Evolutionary conservation across 1,140 invertebrate genomes (phyloP), one percentile per base, ranked within the genome.

Genomic region (Drosophila albomicans): DNA sequence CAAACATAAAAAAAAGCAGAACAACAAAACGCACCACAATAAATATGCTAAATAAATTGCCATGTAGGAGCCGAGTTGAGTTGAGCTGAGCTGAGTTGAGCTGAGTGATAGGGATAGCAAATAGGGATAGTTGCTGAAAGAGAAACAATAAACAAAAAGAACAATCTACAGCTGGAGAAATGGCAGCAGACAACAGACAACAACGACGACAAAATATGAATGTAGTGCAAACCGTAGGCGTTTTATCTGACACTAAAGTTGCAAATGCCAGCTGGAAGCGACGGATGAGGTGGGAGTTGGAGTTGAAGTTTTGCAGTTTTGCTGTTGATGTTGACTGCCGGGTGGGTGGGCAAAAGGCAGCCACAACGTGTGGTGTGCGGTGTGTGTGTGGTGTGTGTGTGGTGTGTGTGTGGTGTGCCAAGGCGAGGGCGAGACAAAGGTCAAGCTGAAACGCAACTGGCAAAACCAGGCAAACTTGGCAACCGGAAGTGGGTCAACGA

Each of bases 401-500:
- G 16, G 1, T 1, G 35, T 38, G 41, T 10, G 56, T 20, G 65
- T 68, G 58, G 58, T 67, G 45, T 54, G 71, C 64, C 73, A 71
- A 64, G 73, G 68, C 52, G 68, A 72, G 62, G 73, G 64, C 67
- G 73, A 70, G 66, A 67, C 75, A 87, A 88, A 88, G 85, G 81
- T 88, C 75, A 89, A 71, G 63, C 69, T 54, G 48, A 76, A 78
- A 79, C 70, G 69, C 79, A 73, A 68, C 63, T 67, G 65, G 73
- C 63, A 74, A 79, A 43, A 25, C 20, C 64, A 41, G 70, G 70
- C 77, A 80, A 76, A 77, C 61, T 25, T 69, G 66, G 62, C 82
- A 79, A 89, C 84, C 84, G 84, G 84, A 88, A 88, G 81, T 88
- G 75, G 84, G 84, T 88, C 84, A 88, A 89, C 78, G 66, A 89